These are phyloP conservation scores for Todiramphus chloris DNA, from an alignment of 2,113 vertebrate species.

Conservation along the genomic window DNA sequence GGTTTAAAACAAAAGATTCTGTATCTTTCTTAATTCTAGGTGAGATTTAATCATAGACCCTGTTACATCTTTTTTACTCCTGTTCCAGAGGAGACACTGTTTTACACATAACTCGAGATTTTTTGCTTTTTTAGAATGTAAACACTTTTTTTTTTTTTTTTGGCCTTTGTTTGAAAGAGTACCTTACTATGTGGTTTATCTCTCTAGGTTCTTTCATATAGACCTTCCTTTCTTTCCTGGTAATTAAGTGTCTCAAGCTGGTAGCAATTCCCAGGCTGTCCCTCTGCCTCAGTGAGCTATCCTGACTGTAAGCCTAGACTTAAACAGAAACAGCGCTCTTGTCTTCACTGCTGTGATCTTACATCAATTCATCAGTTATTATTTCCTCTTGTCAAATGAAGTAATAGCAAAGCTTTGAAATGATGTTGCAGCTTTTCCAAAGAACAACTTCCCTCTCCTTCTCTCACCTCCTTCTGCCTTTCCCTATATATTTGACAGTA, in stretches of 20 bases:
- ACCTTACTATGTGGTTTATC: not conserved
- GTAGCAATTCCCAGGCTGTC: not conserved
- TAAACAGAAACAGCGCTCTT: not conserved
- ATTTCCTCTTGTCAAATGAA: conserved; percentile 44
- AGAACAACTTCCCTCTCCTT: conserved; percentile 32
- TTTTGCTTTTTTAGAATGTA: not conserved
- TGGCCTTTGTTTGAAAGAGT: not conserved
- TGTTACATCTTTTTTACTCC: not conserved
- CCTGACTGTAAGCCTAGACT: not conserved
- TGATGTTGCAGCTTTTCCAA: not conserved
- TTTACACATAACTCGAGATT: not conserved
- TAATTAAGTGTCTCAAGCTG: not conserved
- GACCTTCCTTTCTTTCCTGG: not conserved
- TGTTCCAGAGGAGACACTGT: not conserved
- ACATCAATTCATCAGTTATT: not conserved
- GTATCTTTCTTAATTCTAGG: not conserved
- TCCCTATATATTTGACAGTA: not conserved
- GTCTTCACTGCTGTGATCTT: not conserved
- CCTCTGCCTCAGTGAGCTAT: not conserved
- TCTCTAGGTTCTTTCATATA: not conserved
- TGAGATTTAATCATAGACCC: not conserved
- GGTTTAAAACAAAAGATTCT: not conserved
- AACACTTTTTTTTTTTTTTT: not conserved
- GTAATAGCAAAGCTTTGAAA: conserved; percentile 33
- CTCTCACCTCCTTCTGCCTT: not conserved